phyloP scores from a whole-genome alignment of 1,140 invertebrate genomes.

The Meloidogyne hapla region DNA sequence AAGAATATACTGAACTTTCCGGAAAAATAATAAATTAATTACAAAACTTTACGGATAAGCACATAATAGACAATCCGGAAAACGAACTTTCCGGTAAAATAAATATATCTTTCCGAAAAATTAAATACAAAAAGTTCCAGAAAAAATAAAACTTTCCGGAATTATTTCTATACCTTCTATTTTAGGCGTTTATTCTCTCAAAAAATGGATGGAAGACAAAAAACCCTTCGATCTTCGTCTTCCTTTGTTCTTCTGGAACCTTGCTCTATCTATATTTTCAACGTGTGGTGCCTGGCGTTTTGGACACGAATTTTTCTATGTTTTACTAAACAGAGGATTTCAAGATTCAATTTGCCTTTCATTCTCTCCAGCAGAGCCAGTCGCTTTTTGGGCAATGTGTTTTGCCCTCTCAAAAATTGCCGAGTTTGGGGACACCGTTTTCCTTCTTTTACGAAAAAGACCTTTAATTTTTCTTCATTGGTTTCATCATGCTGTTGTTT shows the following conservation, averaged over 20 bases:
- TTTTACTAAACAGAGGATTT: conserved; percentile 66
- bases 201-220: conserved; percentile 76
- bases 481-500: conserved; percentile 70
- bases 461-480: conserved; percentile 52
- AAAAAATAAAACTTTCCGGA: neutral
- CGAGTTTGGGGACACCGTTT: conserved; percentile 50
- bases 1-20: too few species aligned
- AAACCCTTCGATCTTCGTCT: conserved; percentile 80
- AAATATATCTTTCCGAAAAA: too few species aligned
- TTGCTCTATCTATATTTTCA: conserved; percentile 84
- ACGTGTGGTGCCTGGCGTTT: conserved; percentile 84
- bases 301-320: conserved; percentile 69
- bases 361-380: conserved; percentile 20
- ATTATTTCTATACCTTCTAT: neutral
- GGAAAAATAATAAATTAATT: too few species aligned
- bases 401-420: conserved; percentile 48
- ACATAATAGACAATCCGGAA: too few species aligned
- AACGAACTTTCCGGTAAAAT: too few species aligned
- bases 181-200: conserved; percentile 20
- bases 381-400: conserved; percentile 40
- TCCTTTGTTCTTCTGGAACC: conserved; percentile 84
- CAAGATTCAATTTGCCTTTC: conserved; percentile 40
- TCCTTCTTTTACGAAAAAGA: conserved; percentile 46
- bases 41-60: too few species aligned
- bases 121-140: too few species aligned